A percentile compares a stretch with the other conserved stretches of the same genome.
Evolutionary conservation across 53 echinoderm and acorn worm genomes (phyloP).

Genomic region (Holothuria scabra): DNA sequence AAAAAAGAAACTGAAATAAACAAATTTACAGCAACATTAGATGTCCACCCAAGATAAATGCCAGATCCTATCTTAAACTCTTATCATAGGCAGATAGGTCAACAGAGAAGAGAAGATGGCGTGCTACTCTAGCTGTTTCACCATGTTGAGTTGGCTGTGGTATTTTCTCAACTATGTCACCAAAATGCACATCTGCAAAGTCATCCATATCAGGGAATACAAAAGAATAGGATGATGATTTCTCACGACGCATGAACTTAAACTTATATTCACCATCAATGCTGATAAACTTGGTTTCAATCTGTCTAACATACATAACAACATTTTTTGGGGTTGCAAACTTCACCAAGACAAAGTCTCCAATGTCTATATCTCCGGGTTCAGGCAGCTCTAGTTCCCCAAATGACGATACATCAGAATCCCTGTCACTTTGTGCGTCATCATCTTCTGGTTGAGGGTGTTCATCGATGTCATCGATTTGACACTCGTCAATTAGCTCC

Average conservation of each 20-base stretch:
- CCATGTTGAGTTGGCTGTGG: slow-evolving; percentile 3
- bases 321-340: slow-evolving; percentile 29
- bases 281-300: background rate
- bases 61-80: background rate
- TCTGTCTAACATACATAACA: slow-evolving; percentile 39
- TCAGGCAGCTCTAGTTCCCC: background rate
- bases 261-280: slow-evolving; percentile 15
- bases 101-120: slow-evolving; percentile 2
- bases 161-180: slow-evolving; percentile 5
- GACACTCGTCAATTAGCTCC: no score
- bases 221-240: slow-evolving; percentile 2
- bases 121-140: slow-evolving; percentile 21
- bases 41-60: background rate
- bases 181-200: slow-evolving; percentile 4
- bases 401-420: slow-evolving; percentile 15
- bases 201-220: slow-evolving; percentile 5
- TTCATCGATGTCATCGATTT: background rate
- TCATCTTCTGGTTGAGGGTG: background rate
- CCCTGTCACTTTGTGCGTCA: background rate
- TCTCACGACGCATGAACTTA: slow-evolving; percentile 16
- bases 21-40: no score
- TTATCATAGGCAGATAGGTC: slow-evolving; percentile 16
- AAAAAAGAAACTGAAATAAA: no score
- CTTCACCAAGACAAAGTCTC: slow-evolving; percentile 29
- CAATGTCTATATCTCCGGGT: slow-evolving; percentile 1